Base-by-base conservation (phyloP, 2,888 invertebrate species). In the Raillietiella orientalis region DNA sequence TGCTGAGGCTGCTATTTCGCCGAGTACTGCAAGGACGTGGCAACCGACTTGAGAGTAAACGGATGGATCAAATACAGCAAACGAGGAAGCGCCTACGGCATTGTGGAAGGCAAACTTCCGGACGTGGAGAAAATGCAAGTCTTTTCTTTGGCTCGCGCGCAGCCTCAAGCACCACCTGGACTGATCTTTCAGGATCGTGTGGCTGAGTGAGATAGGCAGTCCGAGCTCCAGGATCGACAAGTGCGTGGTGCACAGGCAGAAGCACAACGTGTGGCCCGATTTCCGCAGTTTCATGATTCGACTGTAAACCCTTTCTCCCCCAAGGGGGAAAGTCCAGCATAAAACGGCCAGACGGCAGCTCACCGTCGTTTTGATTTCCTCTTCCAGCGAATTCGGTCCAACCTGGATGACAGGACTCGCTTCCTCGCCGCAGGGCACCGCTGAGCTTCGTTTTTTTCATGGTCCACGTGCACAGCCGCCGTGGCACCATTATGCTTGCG, bases 1-100 rank as follows among this genome's bases (percentile, higher is more conserved):
- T n/a, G n/a, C n/a, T n/a, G n/a, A 77, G 77, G 77, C 29, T 63
- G 67, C 34, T 69, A 66, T 45, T 74, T 77, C 45, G 72, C 74
- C 12, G 77, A 84, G 51, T 70, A 66, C 45, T 72, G 75, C 39
- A 63, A 70, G 36, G 72, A 75, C 41, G 50, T 66, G 33, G 67
- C 71, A 26, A 58, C 58, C 28, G 56, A 63, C 39, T 50, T 70
- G 16, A 63, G 63, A 12, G 53, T 82, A 17, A 60, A 59, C 14
- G 84, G 87, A 5, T 87, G 82, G 82, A 70, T 84, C 35, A 77
- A 75, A 50, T 82, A 84, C 46, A 69, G 71, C 23, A 67, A 64
- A 44, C 59, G 58, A 31, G 77, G 75, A 12, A 75, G 82, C 9
- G 72, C 84, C 27, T 58, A 69, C 5, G 87, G 87, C 26, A 71